phyloP scores from a whole-genome alignment of 2,888 invertebrate species.

The Agonopterix alstromeriana region DNA sequence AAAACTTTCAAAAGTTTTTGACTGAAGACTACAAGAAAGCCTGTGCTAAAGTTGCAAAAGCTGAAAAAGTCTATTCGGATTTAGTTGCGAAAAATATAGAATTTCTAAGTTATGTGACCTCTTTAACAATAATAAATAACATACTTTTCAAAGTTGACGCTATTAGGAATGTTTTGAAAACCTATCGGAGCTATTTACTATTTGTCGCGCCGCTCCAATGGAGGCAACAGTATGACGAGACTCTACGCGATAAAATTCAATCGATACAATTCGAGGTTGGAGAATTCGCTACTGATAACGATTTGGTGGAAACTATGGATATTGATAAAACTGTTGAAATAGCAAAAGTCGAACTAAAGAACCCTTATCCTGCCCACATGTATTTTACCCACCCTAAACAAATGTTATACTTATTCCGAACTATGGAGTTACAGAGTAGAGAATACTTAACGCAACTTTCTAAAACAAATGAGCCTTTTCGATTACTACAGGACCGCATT shows the following conservation, averaged over 20 bases:
- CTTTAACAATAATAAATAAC: conserved; percentile 53
- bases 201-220: conserved; percentile 62
- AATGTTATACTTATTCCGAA: conserved; percentile 59
- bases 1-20: conserved; percentile 61
- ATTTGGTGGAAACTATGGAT: conserved; percentile 55
- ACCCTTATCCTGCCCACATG: conserved; percentile 41
- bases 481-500: conserved; percentile 44
- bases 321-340: conserved; percentile 58
- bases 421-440: conserved; percentile 67
- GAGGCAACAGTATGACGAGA: conserved; percentile 59
- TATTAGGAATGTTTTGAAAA: conserved; percentile 53
- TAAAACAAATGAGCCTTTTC: conserved; percentile 50
- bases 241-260: conserved; percentile 37
- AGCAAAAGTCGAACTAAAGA: conserved; percentile 47
- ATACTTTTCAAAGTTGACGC: conserved; percentile 62
- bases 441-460: conserved; percentile 61
- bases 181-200: conserved; percentile 55
- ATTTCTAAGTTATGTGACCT: conserved; percentile 48
- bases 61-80: conserved; percentile 49
- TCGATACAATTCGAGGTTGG: conserved; percentile 60
- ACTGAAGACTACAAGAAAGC: conserved; percentile 68
- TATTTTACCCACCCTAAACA: conserved; percentile 52
- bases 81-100: conserved; percentile 49
- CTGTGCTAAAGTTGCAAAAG: conserved; percentile 42
- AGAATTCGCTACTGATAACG: conserved; percentile 55